phyloP scores from a whole-genome alignment of 2,888 invertebrate genomes.

The Nymphalis c-album region DNA sequence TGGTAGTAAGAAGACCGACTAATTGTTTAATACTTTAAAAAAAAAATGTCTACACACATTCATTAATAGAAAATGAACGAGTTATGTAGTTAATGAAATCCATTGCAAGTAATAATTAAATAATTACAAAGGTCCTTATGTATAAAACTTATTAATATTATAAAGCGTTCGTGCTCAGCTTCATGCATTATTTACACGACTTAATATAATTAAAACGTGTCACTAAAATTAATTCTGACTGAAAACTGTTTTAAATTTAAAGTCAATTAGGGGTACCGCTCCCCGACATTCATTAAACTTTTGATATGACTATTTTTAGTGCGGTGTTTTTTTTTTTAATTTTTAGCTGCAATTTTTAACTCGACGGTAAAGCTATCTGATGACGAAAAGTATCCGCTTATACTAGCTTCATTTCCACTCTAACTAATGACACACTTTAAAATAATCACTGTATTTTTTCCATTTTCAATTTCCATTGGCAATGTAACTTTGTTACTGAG shows the following conservation, averaged over 20 bases:
- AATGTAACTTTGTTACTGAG: too few relatives aligned
- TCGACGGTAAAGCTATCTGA: background rate
- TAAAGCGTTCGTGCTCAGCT: background rate
- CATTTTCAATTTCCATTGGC: too few relatives aligned
- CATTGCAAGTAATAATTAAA: background rate
- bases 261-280: slow-evolving; percentile 35
- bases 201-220: slow-evolving; percentile 28
- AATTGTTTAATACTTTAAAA: too few relatives aligned
- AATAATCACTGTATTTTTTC: too few relatives aligned
- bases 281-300: slow-evolving; percentile 33
- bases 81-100: too few relatives aligned
- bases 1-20: too few relatives aligned
- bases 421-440: too few relatives aligned
- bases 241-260: slow-evolving; percentile 37
- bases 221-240: slow-evolving; percentile 33
- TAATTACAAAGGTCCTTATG: background rate
- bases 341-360: slow-evolving; percentile 5
- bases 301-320: slow-evolving; percentile 20
- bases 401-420: slow-evolving; percentile 1
- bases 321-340: background rate
- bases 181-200: slow-evolving; percentile 26
- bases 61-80: too few relatives aligned
- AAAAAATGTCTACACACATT: too few relatives aligned
- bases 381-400: slow-evolving; percentile 2
- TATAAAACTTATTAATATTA: slow-evolving; percentile 9